Evolutionary conservation across 2,888 invertebrate species (phyloP).

Genomic region (Dugesia japonica): DNA sequence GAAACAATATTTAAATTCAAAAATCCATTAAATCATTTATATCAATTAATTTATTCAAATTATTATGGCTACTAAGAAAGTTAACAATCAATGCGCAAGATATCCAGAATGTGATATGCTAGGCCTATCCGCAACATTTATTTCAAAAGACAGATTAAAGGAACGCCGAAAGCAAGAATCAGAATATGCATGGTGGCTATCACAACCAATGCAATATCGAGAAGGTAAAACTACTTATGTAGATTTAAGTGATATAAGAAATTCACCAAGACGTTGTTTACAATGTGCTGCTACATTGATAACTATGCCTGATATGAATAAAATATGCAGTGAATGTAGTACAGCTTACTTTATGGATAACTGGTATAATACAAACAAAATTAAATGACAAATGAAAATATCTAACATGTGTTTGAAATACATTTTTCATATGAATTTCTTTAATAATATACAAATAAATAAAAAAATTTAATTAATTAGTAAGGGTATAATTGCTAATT

Average conservation of each 20-base stretch:
- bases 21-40: no score
- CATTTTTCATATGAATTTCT: no score
- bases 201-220: not conserved
- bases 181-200: not conserved
- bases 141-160: not conserved
- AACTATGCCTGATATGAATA: not conserved
- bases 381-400: no score
- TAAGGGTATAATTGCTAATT: no score
- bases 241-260: not conserved
- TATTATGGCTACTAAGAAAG: not conserved
- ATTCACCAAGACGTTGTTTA: not conserved
- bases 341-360: constrained; percentile 2
- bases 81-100: not conserved
- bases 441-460: no score
- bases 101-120: not conserved
- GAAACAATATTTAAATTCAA: no score
- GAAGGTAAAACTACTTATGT: not conserved
- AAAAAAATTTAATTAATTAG: no score
- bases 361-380: not conserved
- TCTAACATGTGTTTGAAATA: no score
- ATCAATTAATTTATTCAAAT: no score
- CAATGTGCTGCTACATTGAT: not conserved
- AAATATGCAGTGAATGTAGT: not conserved
- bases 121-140: not conserved
- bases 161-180: not conserved